phyloP scores from a whole-genome alignment of 2,797 vertebrate species.

The Lepilemur ruficaudatus region DNA sequence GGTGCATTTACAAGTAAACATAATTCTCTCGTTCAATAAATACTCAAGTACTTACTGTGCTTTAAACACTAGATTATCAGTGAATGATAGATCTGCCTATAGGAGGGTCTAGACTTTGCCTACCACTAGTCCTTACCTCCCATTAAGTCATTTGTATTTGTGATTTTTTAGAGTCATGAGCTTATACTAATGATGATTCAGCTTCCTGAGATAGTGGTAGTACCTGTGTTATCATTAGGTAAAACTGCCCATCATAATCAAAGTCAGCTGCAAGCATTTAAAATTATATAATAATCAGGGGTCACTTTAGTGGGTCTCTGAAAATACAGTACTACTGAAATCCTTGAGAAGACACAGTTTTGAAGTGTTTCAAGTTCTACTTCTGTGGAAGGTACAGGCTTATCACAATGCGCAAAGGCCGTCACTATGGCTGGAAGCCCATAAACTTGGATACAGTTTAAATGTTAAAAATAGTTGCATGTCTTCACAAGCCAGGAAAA shows the following conservation, averaged over 20 bases:
- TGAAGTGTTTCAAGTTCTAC: neutral
- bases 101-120: neutral
- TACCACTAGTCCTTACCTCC: neutral
- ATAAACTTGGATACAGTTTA: constrained; percentile 21
- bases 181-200: neutral
- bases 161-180: neutral
- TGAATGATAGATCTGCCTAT: neutral
- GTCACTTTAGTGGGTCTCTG: neutral
- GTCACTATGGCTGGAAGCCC: neutral
- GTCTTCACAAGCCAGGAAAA: neutral
- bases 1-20: neutral
- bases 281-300: neutral
- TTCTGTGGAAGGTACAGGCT: neutral
- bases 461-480: constrained; percentile 10
- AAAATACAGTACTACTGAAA: neutral
- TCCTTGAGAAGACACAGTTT: constrained; percentile 10
- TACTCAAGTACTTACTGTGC: neutral
- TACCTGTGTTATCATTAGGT: neutral
- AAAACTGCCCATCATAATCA: neutral
- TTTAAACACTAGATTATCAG: neutral
- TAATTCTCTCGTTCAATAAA: neutral
- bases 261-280: neutral
- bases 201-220: neutral
- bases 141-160: neutral
- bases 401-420: neutral